These are phyloP conservation scores for Balanococcus diminutus DNA, from an alignment of 2,888 invertebrate species.

Conservation along the genomic window DNA sequence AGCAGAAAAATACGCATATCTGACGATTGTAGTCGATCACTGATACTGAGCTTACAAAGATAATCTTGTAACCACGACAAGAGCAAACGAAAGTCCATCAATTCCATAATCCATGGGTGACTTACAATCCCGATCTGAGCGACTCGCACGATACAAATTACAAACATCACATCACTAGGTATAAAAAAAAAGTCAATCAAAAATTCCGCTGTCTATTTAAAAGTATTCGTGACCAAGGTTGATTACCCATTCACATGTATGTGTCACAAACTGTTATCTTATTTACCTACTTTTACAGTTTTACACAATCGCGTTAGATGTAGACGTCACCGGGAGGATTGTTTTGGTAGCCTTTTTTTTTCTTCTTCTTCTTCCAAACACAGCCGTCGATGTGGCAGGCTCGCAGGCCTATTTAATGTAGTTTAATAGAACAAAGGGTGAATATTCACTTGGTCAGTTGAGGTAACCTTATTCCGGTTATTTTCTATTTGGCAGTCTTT, in stretches of 20 bases:
- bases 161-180: background rate
- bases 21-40: no score
- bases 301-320: background rate
- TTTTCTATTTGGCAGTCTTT: background rate
- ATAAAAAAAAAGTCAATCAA: background rate
- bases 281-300: constrained; percentile 17
- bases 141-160: background rate
- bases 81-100: no score
- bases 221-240: background rate
- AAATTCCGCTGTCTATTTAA: background rate
- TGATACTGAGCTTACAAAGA: no score
- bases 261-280: constrained; percentile 28
- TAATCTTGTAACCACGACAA: no score
- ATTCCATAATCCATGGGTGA: background rate
- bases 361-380: background rate
- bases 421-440: constrained; percentile 2
- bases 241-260: background rate
- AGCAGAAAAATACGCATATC: no score
- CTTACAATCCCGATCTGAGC: background rate
- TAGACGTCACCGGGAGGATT: background rate
- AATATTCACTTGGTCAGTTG: background rate
- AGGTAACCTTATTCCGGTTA: background rate
- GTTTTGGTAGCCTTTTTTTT: background rate
- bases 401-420: background rate
- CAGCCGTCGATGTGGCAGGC: no score